phyloP scores from a whole-genome alignment of 2,113 vertebrate genomes.

The Tachycineta bicolor region DNA sequence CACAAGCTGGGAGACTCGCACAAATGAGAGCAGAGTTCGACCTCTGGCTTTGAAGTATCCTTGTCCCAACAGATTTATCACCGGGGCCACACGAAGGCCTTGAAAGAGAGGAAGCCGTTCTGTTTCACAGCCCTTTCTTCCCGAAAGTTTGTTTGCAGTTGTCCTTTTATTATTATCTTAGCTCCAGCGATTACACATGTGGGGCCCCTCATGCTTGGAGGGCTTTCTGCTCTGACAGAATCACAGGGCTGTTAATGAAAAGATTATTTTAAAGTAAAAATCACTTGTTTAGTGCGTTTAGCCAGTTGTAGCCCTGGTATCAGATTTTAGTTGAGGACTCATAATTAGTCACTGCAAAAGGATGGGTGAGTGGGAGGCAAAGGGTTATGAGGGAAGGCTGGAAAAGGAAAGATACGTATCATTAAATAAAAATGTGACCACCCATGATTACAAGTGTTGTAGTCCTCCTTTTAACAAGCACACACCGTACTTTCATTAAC shows the following conservation, averaged over 20 bases:
- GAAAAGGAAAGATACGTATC: slow-evolving; percentile 51
- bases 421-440: slow-evolving; percentile 76
- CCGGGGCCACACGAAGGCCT: not conserved
- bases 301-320: not conserved
- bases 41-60: slow-evolving; percentile 41
- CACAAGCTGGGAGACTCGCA: not conserved
- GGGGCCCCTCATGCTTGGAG: slow-evolving; percentile 9
- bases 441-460: slow-evolving; percentile 65
- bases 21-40: not conserved
- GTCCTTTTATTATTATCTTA: slow-evolving; percentile 22
- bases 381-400: slow-evolving; percentile 18
- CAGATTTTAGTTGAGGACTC: not conserved
- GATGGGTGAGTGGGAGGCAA: not conserved
- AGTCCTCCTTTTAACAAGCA: slow-evolving; percentile 65
- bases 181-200: not conserved
- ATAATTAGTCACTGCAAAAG: not conserved
- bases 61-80: slow-evolving; percentile 50
- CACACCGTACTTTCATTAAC: slow-evolving; percentile 68
- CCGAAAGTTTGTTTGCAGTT: slow-evolving; percentile 19
- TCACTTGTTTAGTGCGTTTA: not conserved
- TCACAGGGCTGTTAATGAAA: not conserved
- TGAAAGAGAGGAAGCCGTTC: slow-evolving; percentile 29
- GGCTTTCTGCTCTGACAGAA: not conserved
- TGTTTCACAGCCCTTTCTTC: slow-evolving; percentile 23
- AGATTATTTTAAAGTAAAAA: not conserved